phyloP scores from a whole-genome alignment of 2,113 vertebrate genomes.

The Chloropsis cyanopogon region DNA sequence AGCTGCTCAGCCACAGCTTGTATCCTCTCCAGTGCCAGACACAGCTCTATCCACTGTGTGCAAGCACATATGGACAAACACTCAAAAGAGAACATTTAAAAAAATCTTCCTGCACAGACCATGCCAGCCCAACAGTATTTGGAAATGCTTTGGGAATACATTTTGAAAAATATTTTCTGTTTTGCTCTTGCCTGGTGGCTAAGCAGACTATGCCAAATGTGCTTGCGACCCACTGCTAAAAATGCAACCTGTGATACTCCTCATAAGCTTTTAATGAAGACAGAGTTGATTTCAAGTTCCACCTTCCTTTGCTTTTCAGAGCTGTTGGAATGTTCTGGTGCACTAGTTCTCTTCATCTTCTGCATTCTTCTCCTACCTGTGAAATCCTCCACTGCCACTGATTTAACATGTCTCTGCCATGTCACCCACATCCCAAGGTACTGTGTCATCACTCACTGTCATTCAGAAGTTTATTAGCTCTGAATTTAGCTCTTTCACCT shows the following conservation, averaged over 20 bases:
- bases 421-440: background rate
- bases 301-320: background rate
- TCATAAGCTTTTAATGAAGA: background rate
- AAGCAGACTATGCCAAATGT: background rate
- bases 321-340: background rate
- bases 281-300: background rate
- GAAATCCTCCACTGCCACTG: background rate
- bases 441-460: background rate
- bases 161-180: conserved; percentile 42
- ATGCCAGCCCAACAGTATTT: background rate
- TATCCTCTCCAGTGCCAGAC: background rate
- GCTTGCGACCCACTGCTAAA: background rate
- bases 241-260: background rate
- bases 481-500: background rate
- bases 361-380: background rate
- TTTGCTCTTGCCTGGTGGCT: background rate
- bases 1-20: background rate
- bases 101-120: background rate
- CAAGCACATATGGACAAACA: background rate
- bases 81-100: background rate
- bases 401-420: background rate
- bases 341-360: background rate
- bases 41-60: background rate
- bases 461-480: background rate
- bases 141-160: background rate